Evolutionary conservation across 35 echinoderm and acorn worm genomes (phyloP).

Genomic region (Diadema setosum): DNA sequence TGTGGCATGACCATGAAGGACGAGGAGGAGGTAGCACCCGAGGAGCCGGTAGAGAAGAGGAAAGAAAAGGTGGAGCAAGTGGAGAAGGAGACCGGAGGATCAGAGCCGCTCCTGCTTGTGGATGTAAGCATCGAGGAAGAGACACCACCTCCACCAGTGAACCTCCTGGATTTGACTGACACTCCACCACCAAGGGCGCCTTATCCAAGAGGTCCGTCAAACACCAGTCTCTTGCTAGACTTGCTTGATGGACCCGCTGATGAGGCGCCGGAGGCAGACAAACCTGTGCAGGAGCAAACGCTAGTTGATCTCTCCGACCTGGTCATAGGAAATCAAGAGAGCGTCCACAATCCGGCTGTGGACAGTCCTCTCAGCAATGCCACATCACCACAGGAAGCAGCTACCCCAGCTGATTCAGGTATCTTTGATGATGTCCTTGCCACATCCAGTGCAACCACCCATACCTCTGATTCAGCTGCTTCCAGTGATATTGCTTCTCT

Average conservation of each 20-base stretch:
- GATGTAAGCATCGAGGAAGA: conserved; percentile 12
- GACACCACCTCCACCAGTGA: background rate
- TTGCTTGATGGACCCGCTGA: background rate
- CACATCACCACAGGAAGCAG: conserved; percentile 5
- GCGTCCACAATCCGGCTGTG: background rate
- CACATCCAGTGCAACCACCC: conserved; percentile 10
- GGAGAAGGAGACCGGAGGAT: background rate
- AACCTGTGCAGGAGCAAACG: background rate
- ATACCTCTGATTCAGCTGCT: conserved; percentile 22
- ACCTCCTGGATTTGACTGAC: background rate
- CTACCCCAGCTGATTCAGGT: background rate
- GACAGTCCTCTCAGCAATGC: background rate
- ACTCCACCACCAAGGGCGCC: background rate
- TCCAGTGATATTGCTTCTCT: conserved; percentile 13
- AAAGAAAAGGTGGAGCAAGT: background rate
- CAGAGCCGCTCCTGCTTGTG: background rate
- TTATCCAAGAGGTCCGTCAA: conserved; percentile 8
- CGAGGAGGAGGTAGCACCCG: background rate
- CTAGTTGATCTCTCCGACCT: conserved; percentile 10
- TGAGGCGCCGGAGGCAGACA: background rate
- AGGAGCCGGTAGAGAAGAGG: background rate
- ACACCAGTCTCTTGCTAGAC: conserved; percentile 4
- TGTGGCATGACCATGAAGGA: conserved; percentile 54
- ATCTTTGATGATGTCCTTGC: conserved; percentile 14
- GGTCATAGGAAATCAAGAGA: background rate